A percentile compares a stretch with the other conserved stretches of the same genome.
These are phyloP conservation scores for Bellardia pandia DNA, from an alignment of 2,888 invertebrate species.

Conservation along the genomic window DNA sequence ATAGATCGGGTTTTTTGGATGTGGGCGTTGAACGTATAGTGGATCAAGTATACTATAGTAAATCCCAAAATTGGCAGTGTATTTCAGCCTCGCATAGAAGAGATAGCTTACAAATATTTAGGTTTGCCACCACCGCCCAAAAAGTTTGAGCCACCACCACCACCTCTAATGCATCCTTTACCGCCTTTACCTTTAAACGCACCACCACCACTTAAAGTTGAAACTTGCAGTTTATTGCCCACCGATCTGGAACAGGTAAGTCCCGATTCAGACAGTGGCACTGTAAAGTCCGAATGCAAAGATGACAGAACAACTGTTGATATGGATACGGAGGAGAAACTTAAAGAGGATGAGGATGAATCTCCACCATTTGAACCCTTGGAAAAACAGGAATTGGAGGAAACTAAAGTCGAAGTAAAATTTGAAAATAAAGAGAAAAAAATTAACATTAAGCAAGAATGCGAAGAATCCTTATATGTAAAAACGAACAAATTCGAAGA, in stretches of 20 bases:
- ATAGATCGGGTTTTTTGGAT: constrained; percentile 92
- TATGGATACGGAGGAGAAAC: constrained; percentile 78
- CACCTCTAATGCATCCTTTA: constrained; percentile 77
- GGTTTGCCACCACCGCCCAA: constrained; percentile 88
- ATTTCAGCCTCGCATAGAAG: constrained; percentile 95
- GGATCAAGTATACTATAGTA: constrained; percentile 97
- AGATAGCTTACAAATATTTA: constrained; percentile 93
- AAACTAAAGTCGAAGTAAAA: constrained; percentile 9
- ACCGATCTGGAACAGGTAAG: constrained; percentile 92
- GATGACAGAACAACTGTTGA: constrained; percentile 80
- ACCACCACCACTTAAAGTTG: constrained; percentile 79
- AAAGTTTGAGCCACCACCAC: constrained; percentile 77
- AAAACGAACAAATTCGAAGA: constrained; percentile 23
- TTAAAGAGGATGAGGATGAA: constrained; percentile 85
- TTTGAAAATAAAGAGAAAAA: constrained; percentile 11
- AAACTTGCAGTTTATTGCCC: constrained; percentile 87
- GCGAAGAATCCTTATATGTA: not conserved
- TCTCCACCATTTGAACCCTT: constrained; percentile 89
- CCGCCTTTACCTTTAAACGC: constrained; percentile 80
- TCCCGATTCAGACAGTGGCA: constrained; percentile 90
- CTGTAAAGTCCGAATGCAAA: constrained; percentile 81
- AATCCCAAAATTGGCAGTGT: constrained; percentile 95
- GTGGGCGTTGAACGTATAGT: constrained; percentile 97
- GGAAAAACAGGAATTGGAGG: constrained; percentile 39
- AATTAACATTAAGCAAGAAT: constrained; percentile 9